Conservation (phyloP, 2,797 vertebrate species). For the Malacoctenus gilli region DNA sequence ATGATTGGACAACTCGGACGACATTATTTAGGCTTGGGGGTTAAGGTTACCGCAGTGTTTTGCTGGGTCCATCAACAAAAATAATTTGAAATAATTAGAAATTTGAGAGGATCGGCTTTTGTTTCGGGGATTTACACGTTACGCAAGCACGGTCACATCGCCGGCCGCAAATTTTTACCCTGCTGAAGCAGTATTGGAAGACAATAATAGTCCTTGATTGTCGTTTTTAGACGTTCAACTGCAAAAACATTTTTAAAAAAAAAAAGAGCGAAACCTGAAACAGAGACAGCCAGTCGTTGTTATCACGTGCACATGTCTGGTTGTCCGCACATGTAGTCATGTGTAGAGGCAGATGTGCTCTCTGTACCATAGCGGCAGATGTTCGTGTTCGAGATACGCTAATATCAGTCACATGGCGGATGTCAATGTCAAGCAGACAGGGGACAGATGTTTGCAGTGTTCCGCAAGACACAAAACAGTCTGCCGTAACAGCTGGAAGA, state of each 20-base stretch:
- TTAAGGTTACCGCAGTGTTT: conserved; percentile 36
- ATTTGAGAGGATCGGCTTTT: conserved; percentile 37
- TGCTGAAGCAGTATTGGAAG: too few relatives aligned
- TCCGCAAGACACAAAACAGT: conserved; percentile 53
- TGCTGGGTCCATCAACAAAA: conserved; percentile 21
- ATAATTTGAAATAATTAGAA: conserved; percentile 31
- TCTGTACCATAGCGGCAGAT: conserved; percentile 30
- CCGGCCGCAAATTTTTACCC: too few relatives aligned
- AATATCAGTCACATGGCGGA: conserved; percentile 48
- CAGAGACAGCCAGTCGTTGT: conserved; percentile 12
- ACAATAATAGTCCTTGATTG: too few relatives aligned
- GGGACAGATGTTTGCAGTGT: conserved; percentile 62
- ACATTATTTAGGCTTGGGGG: conserved; percentile 35
- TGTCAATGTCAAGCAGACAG: conserved; percentile 63
- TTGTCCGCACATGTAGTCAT: conserved; percentile 21
- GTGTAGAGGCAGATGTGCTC: conserved; percentile 24
- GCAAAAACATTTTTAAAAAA: too few relatives aligned
- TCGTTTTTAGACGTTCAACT: too few relatives aligned
- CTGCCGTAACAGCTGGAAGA: conserved; percentile 57
- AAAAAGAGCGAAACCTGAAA: not conserved
- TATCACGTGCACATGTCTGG: conserved; percentile 31
- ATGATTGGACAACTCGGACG: conserved; percentile 23
- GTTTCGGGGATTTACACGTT: conserved; percentile 7
- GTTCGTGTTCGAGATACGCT: conserved; percentile 43
- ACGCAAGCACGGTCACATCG: too few relatives aligned